Percentiles rank a stretch among this genome's conserved stretches.
phyloP scores from a whole-genome alignment of 1,140 invertebrate genomes.

The Aleiodes sp. region DNA sequence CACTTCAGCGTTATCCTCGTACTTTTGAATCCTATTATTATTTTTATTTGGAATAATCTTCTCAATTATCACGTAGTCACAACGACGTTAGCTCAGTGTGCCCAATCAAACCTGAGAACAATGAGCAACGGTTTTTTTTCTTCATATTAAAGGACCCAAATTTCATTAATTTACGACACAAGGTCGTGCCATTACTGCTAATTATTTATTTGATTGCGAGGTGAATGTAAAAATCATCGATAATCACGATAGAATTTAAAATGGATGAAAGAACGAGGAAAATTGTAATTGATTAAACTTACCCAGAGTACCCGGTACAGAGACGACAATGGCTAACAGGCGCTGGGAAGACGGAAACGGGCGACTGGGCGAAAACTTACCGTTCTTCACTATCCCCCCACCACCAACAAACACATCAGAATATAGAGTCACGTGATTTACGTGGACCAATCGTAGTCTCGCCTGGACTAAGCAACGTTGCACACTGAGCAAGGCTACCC shows the following conservation, averaged over 20 bases:
- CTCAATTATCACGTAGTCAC: not conserved
- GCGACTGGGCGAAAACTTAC: slow-evolving; percentile 50
- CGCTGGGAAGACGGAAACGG: slow-evolving; percentile 61
- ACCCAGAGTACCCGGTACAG: slow-evolving; percentile 59
- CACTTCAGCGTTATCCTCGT: slow-evolving; percentile 11
- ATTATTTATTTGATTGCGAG: not conserved
- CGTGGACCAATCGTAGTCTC: slow-evolving; percentile 24
- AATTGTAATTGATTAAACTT: too few species aligned
- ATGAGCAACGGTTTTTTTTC: slow-evolving; percentile 22
- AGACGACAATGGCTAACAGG: slow-evolving; percentile 62
- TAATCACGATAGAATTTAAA: not conserved
- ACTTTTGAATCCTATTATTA: not conserved
- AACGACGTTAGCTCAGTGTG: slow-evolving; percentile 35
- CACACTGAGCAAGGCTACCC: not conserved
- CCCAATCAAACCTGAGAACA: slow-evolving; percentile 55
- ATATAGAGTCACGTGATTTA: slow-evolving; percentile 34
- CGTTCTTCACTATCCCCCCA: slow-evolving; percentile 32
- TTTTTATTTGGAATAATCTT: too few species aligned
- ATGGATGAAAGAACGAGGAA: not conserved
- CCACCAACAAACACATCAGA: not conserved
- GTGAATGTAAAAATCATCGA: not conserved
- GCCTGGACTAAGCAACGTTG: slow-evolving; percentile 16
- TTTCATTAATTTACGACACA: not conserved
- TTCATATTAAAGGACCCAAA: not conserved
- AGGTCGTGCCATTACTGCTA: not conserved